These are phyloP conservation scores for Polypedilum pembai DNA, from an alignment of 1,140 invertebrate genomes.

Conservation along the genomic window DNA sequence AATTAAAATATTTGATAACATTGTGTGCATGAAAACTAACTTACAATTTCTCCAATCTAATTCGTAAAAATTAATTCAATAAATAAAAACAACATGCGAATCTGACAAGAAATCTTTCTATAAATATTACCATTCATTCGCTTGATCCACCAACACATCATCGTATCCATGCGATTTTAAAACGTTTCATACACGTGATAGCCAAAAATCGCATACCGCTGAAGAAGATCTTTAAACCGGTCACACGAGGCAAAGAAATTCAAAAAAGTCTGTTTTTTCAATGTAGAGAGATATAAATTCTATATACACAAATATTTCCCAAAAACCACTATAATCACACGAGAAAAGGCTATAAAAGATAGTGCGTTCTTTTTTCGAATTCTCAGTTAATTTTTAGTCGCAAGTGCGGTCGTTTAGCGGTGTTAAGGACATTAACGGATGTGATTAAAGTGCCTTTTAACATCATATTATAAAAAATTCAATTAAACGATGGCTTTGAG, in stretches of 20 bases:
- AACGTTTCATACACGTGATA: not conserved
- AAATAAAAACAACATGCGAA: too few relatives aligned
- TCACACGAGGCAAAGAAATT: not conserved
- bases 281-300: not conserved
- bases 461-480: not conserved
- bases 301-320: not conserved
- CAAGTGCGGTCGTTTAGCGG: not conserved
- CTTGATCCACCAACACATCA: too few relatives aligned
- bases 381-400: slow-evolving; percentile 9
- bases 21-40: too few relatives aligned
- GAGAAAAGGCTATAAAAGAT: slow-evolving; percentile 11
- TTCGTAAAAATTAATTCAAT: too few relatives aligned
- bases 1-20: too few relatives aligned
- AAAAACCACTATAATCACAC: not conserved
- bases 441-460: not conserved
- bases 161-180: not conserved
- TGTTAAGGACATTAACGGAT: not conserved
- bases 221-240: slow-evolving; percentile 9
- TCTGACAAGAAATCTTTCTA: too few relatives aligned
- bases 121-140: too few relatives aligned
- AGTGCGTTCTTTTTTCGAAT: not conserved
- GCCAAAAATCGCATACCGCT: not conserved
- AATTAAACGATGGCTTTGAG: not conserved
- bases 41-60: too few relatives aligned
- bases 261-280: not conserved